phyloP scores from a whole-genome alignment of 2,113 vertebrate genomes.

The Mobula birostris region DNA sequence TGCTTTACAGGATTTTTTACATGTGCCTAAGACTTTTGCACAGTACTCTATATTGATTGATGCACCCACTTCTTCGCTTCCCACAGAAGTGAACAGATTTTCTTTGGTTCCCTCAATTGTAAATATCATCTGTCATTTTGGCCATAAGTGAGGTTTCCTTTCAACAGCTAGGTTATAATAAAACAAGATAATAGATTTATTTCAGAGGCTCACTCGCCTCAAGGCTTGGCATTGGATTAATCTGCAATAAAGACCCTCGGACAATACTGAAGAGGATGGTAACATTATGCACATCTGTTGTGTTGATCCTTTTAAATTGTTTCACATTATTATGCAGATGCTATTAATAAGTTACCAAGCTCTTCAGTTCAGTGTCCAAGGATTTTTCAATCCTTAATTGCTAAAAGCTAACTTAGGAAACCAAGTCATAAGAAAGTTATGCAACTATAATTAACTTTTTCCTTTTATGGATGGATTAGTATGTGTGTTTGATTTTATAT shows the following conservation, averaged over 20 bases:
- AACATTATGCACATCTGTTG: neutral
- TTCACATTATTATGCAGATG: neutral
- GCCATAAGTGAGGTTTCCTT: neutral
- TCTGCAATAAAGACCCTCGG: neutral
- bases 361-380: neutral
- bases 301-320: neutral
- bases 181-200: neutral
- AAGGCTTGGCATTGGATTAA: neutral
- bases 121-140: neutral
- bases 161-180: neutral
- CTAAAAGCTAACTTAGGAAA: neutral
- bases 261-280: neutral
- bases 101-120: neutral
- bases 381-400: neutral
- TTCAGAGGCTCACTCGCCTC: neutral
- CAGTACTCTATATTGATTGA: neutral
- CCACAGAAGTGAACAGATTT: neutral
- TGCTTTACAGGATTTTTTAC: no score
- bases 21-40: no score
- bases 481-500: neutral
- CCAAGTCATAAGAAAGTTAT: neutral
- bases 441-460: neutral
- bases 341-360: conserved; percentile 13
- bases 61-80: neutral
- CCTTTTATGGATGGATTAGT: neutral